A percentile compares a stretch with the other conserved stretches of the same genome.
Evolutionary conservation across 2,797 vertebrate genomes (phyloP).

Genomic region (Okamejei kenojei): DNA sequence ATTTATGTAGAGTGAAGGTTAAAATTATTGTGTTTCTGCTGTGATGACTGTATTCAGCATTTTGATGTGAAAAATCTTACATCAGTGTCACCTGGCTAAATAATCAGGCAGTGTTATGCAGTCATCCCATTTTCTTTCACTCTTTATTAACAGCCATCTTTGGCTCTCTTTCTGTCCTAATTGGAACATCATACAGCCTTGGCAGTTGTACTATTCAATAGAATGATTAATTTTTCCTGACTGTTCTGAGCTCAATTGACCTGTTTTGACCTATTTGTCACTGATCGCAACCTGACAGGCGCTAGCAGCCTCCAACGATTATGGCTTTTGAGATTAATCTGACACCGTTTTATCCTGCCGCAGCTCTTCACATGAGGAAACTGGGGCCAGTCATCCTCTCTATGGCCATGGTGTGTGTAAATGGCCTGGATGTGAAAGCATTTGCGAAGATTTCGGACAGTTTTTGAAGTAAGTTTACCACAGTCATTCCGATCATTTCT

Average conservation of each 20-base stretch:
- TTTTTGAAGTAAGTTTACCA: slow-evolving; percentile 90
- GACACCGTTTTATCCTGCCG: slow-evolving; percentile 58
- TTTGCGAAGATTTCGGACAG: slow-evolving; percentile 98
- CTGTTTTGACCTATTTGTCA: slow-evolving; percentile 70
- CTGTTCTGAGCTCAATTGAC: slow-evolving; percentile 68
- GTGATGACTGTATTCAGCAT: slow-evolving; percentile 39
- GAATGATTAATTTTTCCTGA: slow-evolving; percentile 72
- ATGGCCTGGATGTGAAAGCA: slow-evolving; percentile 97
- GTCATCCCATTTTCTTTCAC: slow-evolving; percentile 60
- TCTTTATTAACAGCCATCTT: slow-evolving; percentile 69
- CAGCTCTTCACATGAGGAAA: slow-evolving; percentile 93
- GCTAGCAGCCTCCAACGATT: slow-evolving; percentile 63
- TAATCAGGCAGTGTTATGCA: slow-evolving; percentile 63
- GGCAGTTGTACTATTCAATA: slow-evolving; percentile 64
- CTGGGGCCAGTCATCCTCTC: slow-evolving; percentile 86
- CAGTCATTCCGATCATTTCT: neutral
- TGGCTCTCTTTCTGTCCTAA: slow-evolving; percentile 65
- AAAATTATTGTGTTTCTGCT: slow-evolving; percentile 38
- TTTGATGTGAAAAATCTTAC: slow-evolving; percentile 53
- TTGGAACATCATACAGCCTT: slow-evolving; percentile 68
- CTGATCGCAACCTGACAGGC: slow-evolving; percentile 69
- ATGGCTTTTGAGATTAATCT: slow-evolving; percentile 64
- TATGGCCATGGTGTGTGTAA: slow-evolving; percentile 98
- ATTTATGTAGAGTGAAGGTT: slow-evolving; percentile 37
- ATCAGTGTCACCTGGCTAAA: slow-evolving; percentile 59